phyloP scores from a whole-genome alignment of 2,113 vertebrate genomes.

The Neogale vison region DNA sequence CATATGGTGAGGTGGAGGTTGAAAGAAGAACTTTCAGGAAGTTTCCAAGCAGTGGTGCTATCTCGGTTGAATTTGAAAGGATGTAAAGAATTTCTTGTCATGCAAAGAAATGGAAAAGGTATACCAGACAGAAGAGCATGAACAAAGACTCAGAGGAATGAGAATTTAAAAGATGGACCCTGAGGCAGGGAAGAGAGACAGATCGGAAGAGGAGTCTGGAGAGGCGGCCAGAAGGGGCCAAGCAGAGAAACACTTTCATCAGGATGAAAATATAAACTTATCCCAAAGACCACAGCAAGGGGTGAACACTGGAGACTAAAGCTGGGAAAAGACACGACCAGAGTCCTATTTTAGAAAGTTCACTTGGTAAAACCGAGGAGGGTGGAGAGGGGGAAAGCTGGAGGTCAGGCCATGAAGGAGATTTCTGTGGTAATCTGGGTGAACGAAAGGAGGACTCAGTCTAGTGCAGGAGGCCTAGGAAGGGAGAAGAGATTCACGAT shows the following conservation, averaged over 20 bases:
- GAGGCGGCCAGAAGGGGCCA: background rate
- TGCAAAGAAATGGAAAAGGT: background rate
- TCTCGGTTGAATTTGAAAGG: background rate
- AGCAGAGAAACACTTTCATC: background rate
- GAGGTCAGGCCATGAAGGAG: background rate
- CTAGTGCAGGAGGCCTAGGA: background rate
- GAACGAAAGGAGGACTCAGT: background rate
- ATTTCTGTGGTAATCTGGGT: background rate
- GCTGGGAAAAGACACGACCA: background rate
- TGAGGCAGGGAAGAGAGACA: background rate
- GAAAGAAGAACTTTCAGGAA: background rate
- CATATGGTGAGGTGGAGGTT: background rate
- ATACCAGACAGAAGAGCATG: background rate
- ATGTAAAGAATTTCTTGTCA: background rate
- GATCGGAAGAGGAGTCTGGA: background rate
- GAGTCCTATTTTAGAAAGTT: background rate
- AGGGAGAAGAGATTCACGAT: background rate
- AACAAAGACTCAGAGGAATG: background rate
- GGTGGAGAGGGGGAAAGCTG: background rate
- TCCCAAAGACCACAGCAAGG: background rate
- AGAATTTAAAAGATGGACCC: background rate
- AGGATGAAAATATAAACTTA: background rate
- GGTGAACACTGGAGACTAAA: background rate
- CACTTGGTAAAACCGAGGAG: background rate
- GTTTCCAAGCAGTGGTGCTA: rapidly evolving